Percentiles rank a stretch among this genome's conserved stretches.
Conservation (phyloP, 2,888 invertebrate genomes). For the Capitulum mitella region DNA sequence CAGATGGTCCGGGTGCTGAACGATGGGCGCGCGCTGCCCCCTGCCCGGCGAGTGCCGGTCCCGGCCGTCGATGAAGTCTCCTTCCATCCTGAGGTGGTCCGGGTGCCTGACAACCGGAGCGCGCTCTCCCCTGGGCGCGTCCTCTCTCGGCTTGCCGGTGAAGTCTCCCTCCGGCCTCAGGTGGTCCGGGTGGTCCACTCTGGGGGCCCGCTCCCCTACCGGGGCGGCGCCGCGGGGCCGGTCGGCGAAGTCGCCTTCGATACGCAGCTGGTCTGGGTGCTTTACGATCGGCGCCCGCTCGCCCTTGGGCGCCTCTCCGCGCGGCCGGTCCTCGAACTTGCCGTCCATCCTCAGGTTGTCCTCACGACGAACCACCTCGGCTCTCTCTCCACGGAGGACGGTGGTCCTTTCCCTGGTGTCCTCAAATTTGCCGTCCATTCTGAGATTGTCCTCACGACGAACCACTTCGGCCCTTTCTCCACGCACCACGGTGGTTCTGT, state of each 20-base stretch:
- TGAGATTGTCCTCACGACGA: conserved; percentile 43
- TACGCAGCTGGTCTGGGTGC: conserved; percentile 48
- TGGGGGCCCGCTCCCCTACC: conserved; percentile 27
- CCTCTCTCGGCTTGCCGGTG: conserved; percentile 48
- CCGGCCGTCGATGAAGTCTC: conserved; percentile 52
- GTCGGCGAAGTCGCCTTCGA: conserved; percentile 54
- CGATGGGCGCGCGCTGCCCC: conserved; percentile 41
- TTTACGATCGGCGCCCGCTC: conserved; percentile 40
- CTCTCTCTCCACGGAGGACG: not conserved
- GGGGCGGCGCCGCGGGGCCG: conserved; percentile 34
- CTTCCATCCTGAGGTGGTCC: conserved; percentile 43
- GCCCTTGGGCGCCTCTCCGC: conserved; percentile 44
- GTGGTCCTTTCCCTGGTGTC: not conserved
- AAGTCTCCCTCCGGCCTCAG: conserved; percentile 53
- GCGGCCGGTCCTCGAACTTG: not conserved
- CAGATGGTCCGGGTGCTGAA: not conserved
- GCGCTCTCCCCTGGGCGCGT: conserved; percentile 32
- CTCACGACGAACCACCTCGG: not conserved
- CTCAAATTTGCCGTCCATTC: conserved; percentile 50
- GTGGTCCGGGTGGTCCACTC: conserved; percentile 47
- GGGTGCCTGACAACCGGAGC: conserved; percentile 31
- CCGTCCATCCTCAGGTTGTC: not conserved
- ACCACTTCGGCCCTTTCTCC: not conserved
- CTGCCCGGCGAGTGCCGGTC: conserved; percentile 45
- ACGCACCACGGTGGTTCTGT: not conserved